Conservation (phyloP, 2,113 vertebrate genomes). For the Micromys minutus region DNA sequence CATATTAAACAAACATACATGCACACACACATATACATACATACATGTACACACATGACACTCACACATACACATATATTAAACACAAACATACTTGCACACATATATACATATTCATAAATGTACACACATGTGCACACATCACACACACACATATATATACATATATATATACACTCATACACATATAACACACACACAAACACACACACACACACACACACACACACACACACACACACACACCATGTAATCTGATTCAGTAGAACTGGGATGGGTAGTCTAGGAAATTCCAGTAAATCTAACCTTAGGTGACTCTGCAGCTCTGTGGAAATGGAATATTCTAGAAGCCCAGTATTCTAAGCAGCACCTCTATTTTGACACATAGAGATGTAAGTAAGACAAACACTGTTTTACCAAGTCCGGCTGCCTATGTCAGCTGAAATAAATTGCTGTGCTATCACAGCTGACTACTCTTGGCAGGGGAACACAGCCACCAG, state of each 20-base stretch:
- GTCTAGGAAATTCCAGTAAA: neutral
- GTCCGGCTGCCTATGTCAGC: neutral
- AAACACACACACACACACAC: neutral
- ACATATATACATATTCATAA: neutral
- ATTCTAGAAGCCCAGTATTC: neutral
- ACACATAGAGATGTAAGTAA: neutral
- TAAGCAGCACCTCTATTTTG: slow-evolving; percentile 16
- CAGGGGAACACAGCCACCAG: neutral
- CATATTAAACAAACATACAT: neutral
- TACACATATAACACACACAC: neutral
- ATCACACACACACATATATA: neutral
- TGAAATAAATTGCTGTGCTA: slow-evolving; percentile 36
- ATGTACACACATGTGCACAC: neutral
- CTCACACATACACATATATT: neutral
- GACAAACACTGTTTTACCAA: neutral
- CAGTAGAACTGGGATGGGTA: neutral
- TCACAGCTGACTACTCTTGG: slow-evolving; percentile 3
- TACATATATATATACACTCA: neutral
- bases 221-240: neutral
- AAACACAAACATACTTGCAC: too few species aligned
- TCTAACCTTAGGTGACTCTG: neutral
- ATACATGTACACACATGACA: neutral
- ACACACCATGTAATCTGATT: neutral
- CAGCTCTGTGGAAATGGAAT: neutral
- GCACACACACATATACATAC: neutral